Percentiles rank a stretch among this genome's conserved stretches.
phyloP scores from a whole-genome alignment of 2,113 vertebrate genomes.

The Centropristis striata region DNA sequence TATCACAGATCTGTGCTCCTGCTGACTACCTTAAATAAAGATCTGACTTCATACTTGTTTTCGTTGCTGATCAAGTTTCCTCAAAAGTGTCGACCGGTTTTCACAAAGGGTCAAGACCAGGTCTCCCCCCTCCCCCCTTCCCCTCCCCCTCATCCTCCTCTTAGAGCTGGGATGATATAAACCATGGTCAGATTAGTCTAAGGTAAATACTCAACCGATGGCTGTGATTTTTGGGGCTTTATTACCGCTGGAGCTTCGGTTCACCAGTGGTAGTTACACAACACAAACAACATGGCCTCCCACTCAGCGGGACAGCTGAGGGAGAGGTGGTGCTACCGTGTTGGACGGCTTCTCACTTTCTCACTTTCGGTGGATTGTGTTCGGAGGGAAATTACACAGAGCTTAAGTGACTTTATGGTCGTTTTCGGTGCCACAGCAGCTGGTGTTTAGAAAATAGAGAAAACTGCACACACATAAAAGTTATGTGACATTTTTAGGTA shows the following conservation, averaged over 20 bases:
- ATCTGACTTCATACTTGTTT: conserved; percentile 86
- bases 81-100: conserved; percentile 83
- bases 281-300: conserved; percentile 76
- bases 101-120: conserved; percentile 80
- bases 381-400: conserved; percentile 58
- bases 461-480: conserved; percentile 23
- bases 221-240: conserved; percentile 72
- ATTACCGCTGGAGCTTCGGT: conserved; percentile 60
- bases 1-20: conserved; percentile 81
- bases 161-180: conserved; percentile 68
- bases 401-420: conserved; percentile 55
- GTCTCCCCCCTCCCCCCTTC: conserved; percentile 46
- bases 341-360: conserved; percentile 69
- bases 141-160: not conserved
- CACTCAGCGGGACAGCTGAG: conserved; percentile 62
- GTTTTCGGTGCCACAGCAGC: conserved; percentile 49
- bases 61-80: conserved; percentile 85
- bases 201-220: conserved; percentile 72
- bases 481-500: conserved; percentile 9
- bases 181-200: conserved; percentile 75
- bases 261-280: conserved; percentile 69
- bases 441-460: conserved; percentile 53
- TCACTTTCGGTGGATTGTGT: conserved; percentile 74
- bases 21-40: conserved; percentile 86
- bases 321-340: conserved; percentile 70